Evolutionary conservation across 92 coral and sea anemone species (phyloP).

Genomic region (Palythoa grandiflora): DNA sequence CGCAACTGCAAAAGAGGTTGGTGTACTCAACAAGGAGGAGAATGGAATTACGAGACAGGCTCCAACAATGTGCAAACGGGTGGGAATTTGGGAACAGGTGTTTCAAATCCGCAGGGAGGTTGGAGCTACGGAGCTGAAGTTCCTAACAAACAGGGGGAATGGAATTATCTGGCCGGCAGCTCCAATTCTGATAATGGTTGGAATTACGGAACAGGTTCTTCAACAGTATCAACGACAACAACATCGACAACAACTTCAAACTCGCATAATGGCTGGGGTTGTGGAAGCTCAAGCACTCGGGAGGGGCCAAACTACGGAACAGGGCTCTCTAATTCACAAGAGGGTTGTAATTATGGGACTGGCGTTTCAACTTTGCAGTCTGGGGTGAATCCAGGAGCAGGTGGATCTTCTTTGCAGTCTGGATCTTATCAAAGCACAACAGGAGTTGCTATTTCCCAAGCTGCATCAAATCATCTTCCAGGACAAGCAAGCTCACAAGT

Average conservation of each 20-base stretch:
- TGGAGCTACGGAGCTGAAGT: neutral
- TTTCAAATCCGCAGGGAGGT: neutral
- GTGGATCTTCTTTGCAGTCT: constrained; percentile 3
- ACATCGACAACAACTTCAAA: neutral
- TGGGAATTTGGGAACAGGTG: constrained; percentile 6
- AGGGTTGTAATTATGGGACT: constrained; percentile 3
- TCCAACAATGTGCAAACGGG: neutral
- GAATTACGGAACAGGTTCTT: neutral
- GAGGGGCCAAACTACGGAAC: constrained; percentile 1
- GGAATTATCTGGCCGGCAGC: constrained; percentile 15
- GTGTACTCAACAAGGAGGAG: constrained; percentile 16
- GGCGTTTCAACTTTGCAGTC: neutral
- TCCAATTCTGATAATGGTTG: constrained; percentile 14
- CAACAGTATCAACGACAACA: constrained; percentile 7
- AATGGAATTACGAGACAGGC: constrained; percentile 1
- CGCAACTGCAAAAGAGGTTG: constrained; percentile 8
- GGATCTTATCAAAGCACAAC: constrained; percentile 9
- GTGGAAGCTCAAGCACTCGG: neutral
- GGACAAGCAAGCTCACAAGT: neutral
- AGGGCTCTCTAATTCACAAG: constrained; percentile 1
- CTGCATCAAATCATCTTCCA: constrained; percentile 4
- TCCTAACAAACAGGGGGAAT: neutral
- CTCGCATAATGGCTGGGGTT: neutral
- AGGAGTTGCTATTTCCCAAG: constrained; percentile 15
- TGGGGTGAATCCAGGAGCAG: neutral